phyloP scores from a whole-genome alignment of 2,888 invertebrate genomes.

The Xylota sylvarum region DNA sequence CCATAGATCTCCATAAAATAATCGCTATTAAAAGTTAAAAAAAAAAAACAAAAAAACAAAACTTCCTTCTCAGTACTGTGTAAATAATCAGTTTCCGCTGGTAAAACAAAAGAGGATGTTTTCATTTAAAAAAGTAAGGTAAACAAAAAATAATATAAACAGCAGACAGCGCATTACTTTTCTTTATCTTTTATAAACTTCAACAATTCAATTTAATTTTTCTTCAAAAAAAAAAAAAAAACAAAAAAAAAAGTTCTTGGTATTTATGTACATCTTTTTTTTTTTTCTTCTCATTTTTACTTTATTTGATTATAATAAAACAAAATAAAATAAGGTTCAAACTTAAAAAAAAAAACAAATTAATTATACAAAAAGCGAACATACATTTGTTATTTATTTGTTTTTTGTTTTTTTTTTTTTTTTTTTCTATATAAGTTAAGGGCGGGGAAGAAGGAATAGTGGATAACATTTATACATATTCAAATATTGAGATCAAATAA shows the following conservation, averaged over 20 bases:
- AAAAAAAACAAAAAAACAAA: too few species aligned
- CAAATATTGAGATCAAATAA: constrained; percentile 77
- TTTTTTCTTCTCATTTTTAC: constrained; percentile 43
- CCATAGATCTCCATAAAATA: background rate
- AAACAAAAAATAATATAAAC: background rate
- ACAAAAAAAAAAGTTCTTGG: constrained; percentile 35
- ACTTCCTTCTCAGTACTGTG: background rate
- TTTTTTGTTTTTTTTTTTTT: constrained; percentile 20
- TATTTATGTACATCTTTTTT: constrained; percentile 61
- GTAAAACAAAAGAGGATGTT: background rate
- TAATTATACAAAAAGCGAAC: constrained; percentile 47
- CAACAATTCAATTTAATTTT: constrained; percentile 41
- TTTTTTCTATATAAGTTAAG: constrained; percentile 71
- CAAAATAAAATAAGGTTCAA: constrained; percentile 63
- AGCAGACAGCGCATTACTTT: constrained; percentile 10
- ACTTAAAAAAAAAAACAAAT: constrained; percentile 65
- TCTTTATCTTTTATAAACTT: constrained; percentile 43
- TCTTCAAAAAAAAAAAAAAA: constrained; percentile 22
- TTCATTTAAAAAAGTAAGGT: constrained; percentile 5
- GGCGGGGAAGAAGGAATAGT: constrained; percentile 69
- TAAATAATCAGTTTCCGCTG: background rate
- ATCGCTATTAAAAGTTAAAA: background rate
- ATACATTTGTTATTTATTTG: constrained; percentile 49
- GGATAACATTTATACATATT: constrained; percentile 76
- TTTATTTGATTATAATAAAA: constrained; percentile 63